These are phyloP conservation scores for Palloptera scutellata DNA, from an alignment of 2,888 invertebrate genomes.

Conservation along the genomic window DNA sequence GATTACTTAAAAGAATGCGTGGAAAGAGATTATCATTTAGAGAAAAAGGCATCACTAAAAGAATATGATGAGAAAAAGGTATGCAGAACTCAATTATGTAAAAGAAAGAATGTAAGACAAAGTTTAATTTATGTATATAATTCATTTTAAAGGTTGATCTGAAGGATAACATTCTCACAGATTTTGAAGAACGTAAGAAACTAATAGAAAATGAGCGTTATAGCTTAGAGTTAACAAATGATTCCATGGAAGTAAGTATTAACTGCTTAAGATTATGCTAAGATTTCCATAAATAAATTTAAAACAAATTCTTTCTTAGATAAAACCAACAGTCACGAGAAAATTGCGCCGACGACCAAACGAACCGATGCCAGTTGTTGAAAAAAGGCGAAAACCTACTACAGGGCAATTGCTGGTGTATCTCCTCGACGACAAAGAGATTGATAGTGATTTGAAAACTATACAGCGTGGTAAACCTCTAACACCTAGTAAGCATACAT, in stretches of 20 bases:
- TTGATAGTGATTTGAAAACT: slow-evolving; percentile 84
- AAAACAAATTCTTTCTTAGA: slow-evolving; percentile 61
- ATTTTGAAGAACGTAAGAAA: slow-evolving; percentile 91
- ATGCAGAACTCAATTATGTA: slow-evolving; percentile 12
- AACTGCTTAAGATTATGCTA: neutral
- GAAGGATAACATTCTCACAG: slow-evolving; percentile 85
- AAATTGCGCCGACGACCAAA: slow-evolving; percentile 92
- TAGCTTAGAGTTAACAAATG: slow-evolving; percentile 89
- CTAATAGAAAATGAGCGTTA: slow-evolving; percentile 88
- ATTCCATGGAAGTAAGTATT: slow-evolving; percentile 76
- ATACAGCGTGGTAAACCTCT: slow-evolving; percentile 72
- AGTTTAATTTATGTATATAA: neutral
- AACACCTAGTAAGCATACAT: slow-evolving; percentile 62
- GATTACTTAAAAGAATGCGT: slow-evolving; percentile 87
- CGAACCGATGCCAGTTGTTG: slow-evolving; percentile 88
- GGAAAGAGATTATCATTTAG: slow-evolving; percentile 85
- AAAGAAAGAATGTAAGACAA: too few species aligned
- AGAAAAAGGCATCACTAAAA: slow-evolving; percentile 87
- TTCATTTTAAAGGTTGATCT: slow-evolving; percentile 69
- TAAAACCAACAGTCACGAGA: slow-evolving; percentile 95
- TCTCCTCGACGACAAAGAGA: slow-evolving; percentile 86
- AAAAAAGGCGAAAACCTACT: slow-evolving; percentile 85
- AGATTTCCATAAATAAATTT: neutral
- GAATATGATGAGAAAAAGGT: slow-evolving; percentile 96
- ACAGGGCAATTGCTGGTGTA: slow-evolving; percentile 87